These are phyloP conservation scores for Eulithis testata DNA, from an alignment of 2,888 invertebrate genomes.

Conservation along the genomic window DNA sequence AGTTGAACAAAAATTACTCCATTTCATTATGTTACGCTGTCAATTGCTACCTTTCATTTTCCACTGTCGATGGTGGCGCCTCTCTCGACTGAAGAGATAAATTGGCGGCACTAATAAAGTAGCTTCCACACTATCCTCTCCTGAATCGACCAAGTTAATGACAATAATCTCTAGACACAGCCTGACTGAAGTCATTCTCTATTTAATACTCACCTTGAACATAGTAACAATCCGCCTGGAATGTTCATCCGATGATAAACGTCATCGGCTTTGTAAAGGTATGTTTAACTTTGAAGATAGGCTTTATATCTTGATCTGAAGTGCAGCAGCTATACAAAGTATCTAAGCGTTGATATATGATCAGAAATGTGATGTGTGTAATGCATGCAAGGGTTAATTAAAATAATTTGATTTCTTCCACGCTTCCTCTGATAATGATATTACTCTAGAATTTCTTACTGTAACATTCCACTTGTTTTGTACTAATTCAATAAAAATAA, in stretches of 20 bases:
- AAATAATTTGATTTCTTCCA: no score
- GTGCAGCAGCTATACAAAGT: constrained; percentile 1
- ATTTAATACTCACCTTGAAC: constrained; percentile 37
- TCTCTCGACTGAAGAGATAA: background rate
- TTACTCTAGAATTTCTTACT: background rate
- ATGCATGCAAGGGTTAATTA: no score
- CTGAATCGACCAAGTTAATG: constrained; percentile 79
- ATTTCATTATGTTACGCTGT: background rate
- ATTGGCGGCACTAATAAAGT: constrained; percentile 39
- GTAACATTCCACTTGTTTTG: background rate
- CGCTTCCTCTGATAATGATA: no score
- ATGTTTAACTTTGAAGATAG: constrained; percentile 2
- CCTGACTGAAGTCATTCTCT: constrained; percentile 66
- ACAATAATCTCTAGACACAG: constrained; percentile 82
- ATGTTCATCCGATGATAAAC: constrained; percentile 2
- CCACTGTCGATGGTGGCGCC: background rate
- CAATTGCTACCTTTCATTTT: background rate
- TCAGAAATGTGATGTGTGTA: no score
- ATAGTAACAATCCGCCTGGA: background rate
- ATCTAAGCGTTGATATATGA: no score
- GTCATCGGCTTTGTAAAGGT: background rate
- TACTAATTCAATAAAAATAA: background rate
- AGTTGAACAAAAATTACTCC: background rate
- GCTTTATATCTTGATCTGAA: constrained; percentile 12
- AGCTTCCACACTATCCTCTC: constrained; percentile 58